Conservation (phyloP, 1,140 invertebrate genomes). For the Drosophila kohkoa region DNA sequence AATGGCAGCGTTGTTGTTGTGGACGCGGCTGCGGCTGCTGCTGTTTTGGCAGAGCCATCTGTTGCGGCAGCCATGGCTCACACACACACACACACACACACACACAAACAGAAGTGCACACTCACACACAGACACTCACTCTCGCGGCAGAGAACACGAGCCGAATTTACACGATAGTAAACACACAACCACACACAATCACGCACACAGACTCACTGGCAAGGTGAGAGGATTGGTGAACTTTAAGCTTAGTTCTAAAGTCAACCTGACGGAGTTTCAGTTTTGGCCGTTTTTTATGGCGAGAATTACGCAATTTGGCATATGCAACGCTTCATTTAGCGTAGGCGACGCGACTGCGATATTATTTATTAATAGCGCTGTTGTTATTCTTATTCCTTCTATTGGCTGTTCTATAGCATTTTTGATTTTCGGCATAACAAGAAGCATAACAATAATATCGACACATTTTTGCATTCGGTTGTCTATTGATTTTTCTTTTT, state of each 20-base stretch:
- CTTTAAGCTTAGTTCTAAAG: constrained; percentile 62
- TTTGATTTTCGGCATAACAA: constrained; percentile 44
- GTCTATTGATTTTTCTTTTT: constrained; percentile 80
- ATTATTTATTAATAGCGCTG: constrained; percentile 70
- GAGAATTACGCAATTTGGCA: constrained; percentile 72
- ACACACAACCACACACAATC: constrained; percentile 31
- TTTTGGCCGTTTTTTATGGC: constrained; percentile 34
- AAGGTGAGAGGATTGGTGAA: constrained; percentile 39
- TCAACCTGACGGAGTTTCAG: constrained; percentile 43
- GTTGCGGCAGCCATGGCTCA: constrained; percentile 73
- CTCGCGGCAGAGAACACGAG: constrained; percentile 12
- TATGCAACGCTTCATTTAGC: constrained; percentile 67
- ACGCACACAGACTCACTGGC: constrained; percentile 19
- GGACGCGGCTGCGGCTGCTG: constrained; percentile 42
- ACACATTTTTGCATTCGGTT: constrained; percentile 68
- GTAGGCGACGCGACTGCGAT: constrained; percentile 41
- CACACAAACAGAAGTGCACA: constrained; percentile 15
- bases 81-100: constrained; percentile 40
- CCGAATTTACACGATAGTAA: constrained; percentile 39
- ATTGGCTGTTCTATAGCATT: constrained; percentile 39
- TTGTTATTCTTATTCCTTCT: constrained; percentile 21
- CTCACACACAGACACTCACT: constrained; percentile 40
- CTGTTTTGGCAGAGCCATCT: constrained; percentile 67
- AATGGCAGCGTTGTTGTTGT: constrained; percentile 24
- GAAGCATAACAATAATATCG: constrained; percentile 40